Base-by-base conservation (phyloP, 2,888 invertebrate genomes). In the Urechis unicinctus region DNA sequence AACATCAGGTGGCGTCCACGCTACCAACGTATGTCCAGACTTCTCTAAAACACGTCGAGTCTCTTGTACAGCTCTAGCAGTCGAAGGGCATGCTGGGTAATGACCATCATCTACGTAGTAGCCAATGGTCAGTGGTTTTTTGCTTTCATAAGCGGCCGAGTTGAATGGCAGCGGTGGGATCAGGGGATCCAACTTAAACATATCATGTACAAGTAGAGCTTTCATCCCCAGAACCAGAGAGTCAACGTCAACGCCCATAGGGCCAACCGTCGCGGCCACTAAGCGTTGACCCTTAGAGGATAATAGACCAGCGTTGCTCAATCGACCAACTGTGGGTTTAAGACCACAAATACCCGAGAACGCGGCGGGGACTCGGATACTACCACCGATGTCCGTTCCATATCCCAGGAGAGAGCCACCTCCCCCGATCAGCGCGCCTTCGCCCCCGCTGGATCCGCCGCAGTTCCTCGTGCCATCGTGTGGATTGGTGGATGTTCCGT, bases 301-400 rank as follows among this genome's bases (percentile, higher is more conserved):
- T n/a, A n/a, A n/a, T n/a, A n/a, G n/a, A 17, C 17, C 9, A 36
- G 36, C 9, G 17, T 13, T 13, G 9, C 36, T 17, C n/a, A 79
- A 42, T 54, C 79, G 67, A 43, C 68, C 67, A 5, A 52, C 22
- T 2, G 79, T 79, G 2, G 79, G 75, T 61, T 80, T 81, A 3
- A 81, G 61, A 5, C 78, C 76, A 52, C 69, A 74, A 29, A 75
- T 70, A 0, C 82, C 82, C 68, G 80, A 79, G 64, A 80, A 76
- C 58, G 75, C 68, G 21, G 79, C 72, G 0, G 81, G 81, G 31
- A 80, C 74, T 17, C 81, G 68, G 26, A 80, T 72, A 51, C 80
- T 80, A 31, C 81, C 81, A 2, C 78, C 81, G 26, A 80, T 72
- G 58, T 81, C 81, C n/a, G 72, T 72, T 1, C 79, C 80, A 9